Evolutionary conservation across 2,797 vertebrate genomes (phyloP), one percentile per base, ranked within the genome.

Genomic region (Picus viridis): DNA sequence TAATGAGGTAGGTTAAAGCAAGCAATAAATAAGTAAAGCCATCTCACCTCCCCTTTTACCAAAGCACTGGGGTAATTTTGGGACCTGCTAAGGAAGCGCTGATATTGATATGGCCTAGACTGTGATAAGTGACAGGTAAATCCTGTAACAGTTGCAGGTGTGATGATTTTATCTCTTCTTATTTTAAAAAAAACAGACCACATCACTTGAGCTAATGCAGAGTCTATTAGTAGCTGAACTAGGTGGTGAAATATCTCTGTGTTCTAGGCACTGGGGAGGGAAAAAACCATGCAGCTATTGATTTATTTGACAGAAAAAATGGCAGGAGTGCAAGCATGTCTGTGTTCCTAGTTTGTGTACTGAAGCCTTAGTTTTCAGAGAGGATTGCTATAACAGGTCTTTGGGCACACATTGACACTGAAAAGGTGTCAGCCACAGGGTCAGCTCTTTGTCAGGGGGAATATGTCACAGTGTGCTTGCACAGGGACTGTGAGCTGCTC

Each of bases 401-500:
- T 39, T 29, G 45, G 76, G 26, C 20, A 11, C 27, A 49, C 9
- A 24, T 4, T 3, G 17, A 43, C 22, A 27, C 14, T 2, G 5
- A 41, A 47, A 34, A 47, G 26, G 9, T 65, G 24, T 62, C 4
- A 12, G 20, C 6, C 32, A 58, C 3, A 5, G 8, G 23, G 7
- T 4, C 19, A 77, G 32, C 19, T 49, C 19, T 61, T 18, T 17
- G 9, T 30, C 10, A 15, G 54, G 18, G 16, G 8, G 3, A 76
- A 5, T 4, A 17, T 0, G 1, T 43, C 8, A 4, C 15, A 84
- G 12, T 6, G 14, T 26, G 6, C 12, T 76, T 30, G 22, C 2
- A 12, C 16, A 49, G 20, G 30, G 34, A 16, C 45, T 41, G 64
- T 63, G 15, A 10, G 13, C 23, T 84, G 12, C 14, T n/a, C 30